Evolutionary conservation across 1,140 invertebrate genomes (phyloP).

Genomic region (Drosophila navojoa): DNA sequence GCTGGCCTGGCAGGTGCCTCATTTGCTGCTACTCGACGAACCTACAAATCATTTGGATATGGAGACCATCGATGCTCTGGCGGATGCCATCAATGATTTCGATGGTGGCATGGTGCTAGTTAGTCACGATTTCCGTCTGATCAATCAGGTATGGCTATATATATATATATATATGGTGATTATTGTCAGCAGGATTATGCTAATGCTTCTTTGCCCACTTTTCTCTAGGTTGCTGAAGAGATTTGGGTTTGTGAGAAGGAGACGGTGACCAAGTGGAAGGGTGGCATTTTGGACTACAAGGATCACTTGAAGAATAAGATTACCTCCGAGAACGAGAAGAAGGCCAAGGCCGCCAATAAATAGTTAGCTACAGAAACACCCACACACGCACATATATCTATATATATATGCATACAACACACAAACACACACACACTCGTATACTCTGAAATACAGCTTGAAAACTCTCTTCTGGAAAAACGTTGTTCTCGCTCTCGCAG

Average conservation of each 20-base stretch:
- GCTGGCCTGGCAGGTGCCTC: constrained; percentile 97
- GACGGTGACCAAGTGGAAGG: constrained; percentile 98
- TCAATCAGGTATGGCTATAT: constrained; percentile 92
- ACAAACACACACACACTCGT: constrained; percentile 12
- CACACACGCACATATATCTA: constrained; percentile 21
- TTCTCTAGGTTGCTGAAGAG: constrained; percentile 95
- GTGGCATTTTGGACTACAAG: constrained; percentile 98
- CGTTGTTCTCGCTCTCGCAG: neutral
- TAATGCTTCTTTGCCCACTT: neutral
- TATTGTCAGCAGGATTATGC: neutral
- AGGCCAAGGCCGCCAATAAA: constrained; percentile 74
- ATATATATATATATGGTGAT: neutral
- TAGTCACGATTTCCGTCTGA: constrained; percentile 98
- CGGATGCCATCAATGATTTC: constrained; percentile 98
- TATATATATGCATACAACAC: constrained; percentile 22
- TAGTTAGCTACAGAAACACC: constrained; percentile 40
- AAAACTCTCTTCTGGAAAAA: constrained; percentile 12
- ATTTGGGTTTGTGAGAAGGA: constrained; percentile 99
- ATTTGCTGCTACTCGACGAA: constrained; percentile 97
- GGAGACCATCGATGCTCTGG: constrained; percentile 99
- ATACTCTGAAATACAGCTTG: constrained; percentile 12
- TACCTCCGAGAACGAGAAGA: constrained; percentile 74
- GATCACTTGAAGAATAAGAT: constrained; percentile 91
- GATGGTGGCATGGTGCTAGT: constrained; percentile 98
- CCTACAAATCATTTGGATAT: constrained; percentile 99